Evolutionary conservation across 2,113 vertebrate genomes (phyloP), one percentile per base, ranked within the genome.

Genomic region (Ophthalmolycus amberensis): DNA sequence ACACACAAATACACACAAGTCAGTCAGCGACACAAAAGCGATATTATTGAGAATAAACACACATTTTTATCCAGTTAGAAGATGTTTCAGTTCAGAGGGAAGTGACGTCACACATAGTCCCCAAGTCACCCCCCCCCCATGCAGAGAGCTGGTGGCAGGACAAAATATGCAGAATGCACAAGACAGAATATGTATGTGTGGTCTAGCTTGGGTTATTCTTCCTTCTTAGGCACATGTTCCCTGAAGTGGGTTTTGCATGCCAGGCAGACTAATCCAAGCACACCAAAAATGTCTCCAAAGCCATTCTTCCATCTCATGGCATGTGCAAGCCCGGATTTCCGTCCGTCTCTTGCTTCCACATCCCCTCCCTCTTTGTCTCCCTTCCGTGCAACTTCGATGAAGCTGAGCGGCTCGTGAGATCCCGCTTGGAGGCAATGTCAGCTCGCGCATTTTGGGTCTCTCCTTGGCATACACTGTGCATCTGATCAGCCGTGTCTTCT

Each of bases 271-370:
- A 59, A 86, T 86, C 74, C 74, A 29, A 78, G 56, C 64, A 72
- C 79, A 83, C 50, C 60, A 66, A 66, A 83, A 80, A 71, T 80
- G 68, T 70, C 86, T 85, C 34, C 52, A 22, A 67, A 89, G 77
- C 52, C 79, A 42, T 77, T 91, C 72, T 82, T 87, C 59, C 79
- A 73, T 89, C 85, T 77, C 74, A 38, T 9, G 8, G 67, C 56
- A 56, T 80, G 59, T 63, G 37, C 68, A 74, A 63, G 69, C 48
- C 54, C 38, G 64, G n/a, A 56, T 77, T 52, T 29, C 37, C 12
- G 9, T 12, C 25, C 2, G 3, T 71, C 50, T 37, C 42, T 40
- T 1, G 1, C 48, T 44, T 52, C 66, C 69, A 73, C 54, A 38
- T 10, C 50, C 59, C 79, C 75, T 64, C 32, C 8, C 25, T 84